Percentiles rank a stretch among this genome's conserved stretches.
phyloP scores from a whole-genome alignment of 2,888 invertebrate genomes.

The Lacanobia oleracea region DNA sequence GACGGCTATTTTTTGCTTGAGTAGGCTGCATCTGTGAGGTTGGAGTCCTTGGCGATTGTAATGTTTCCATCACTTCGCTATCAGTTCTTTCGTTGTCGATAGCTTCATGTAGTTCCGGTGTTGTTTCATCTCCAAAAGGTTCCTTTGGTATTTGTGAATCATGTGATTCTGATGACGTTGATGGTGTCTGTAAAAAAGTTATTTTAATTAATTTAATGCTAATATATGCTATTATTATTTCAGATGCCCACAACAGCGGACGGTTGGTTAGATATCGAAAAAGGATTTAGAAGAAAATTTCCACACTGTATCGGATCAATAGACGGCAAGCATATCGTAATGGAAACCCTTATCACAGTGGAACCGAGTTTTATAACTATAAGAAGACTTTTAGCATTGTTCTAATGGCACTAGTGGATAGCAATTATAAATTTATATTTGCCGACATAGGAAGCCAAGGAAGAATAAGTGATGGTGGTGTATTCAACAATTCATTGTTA shows the following conservation, averaged over 20 bases:
- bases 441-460: background rate
- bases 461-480: background rate
- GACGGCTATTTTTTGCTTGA: slow-evolving; percentile 49
- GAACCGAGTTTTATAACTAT: slow-evolving; percentile 63
- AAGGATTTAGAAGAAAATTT: background rate
- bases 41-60: slow-evolving; percentile 23
- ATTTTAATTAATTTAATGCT: slow-evolving; percentile 50
- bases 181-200: slow-evolving; percentile 53
- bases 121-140: slow-evolving; percentile 55
- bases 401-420: slow-evolving; percentile 69
- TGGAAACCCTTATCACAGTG: slow-evolving; percentile 58
- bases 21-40: slow-evolving; percentile 48
- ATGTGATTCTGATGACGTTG: slow-evolving; percentile 57
- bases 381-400: slow-evolving; percentile 64
- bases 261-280: background rate
- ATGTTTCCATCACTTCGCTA: slow-evolving; percentile 46
- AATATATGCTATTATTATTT: slow-evolving; percentile 38
- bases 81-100: slow-evolving; percentile 52
- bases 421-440: slow-evolving; percentile 57
- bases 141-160: slow-evolving; percentile 53
- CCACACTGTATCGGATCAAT: slow-evolving; percentile 54
- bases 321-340: slow-evolving; percentile 68
- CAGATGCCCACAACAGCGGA: slow-evolving; percentile 36
- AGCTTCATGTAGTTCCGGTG: slow-evolving; percentile 47
- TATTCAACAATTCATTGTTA: background rate